A percentile compares a stretch with the other conserved stretches of the same genome.
Conservation (phyloP, 2,888 invertebrate genomes). For the Margaritifera margaritifera region DNA sequence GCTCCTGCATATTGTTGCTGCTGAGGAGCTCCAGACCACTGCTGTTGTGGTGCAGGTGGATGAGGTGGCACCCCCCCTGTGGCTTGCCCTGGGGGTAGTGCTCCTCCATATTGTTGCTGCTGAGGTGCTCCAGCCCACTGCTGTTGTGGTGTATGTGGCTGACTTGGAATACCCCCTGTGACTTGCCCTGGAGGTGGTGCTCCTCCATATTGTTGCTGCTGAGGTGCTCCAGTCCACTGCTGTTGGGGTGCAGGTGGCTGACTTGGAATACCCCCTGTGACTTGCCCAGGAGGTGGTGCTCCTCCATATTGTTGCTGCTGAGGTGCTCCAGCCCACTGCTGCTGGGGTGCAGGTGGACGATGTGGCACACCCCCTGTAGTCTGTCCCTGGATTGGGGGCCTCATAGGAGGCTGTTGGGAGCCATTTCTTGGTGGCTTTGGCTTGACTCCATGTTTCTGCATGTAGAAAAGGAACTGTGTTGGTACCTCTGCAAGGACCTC, state of each 20-base stretch:
- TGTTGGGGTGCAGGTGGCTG: neutral
- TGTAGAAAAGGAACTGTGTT: conserved; percentile 74
- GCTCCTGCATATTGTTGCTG: no score
- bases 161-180: no score
- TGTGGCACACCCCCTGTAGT: neutral
- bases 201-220: no score
- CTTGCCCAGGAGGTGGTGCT: neutral
- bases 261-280: neutral
- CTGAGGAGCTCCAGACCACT: no score
- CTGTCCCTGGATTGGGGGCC: conserved; percentile 4
- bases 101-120: no score
- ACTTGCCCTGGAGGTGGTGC: no score
- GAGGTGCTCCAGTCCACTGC: neutral
- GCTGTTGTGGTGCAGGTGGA: no score
- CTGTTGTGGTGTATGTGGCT: no score
- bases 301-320: conserved; percentile 3
- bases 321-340: conserved; percentile 2
- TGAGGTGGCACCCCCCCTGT: no score
- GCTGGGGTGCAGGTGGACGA: conserved; percentile 2
- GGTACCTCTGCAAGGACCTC: conserved; percentile 73
- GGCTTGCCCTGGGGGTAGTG: no score
- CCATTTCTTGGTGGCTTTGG: conserved; percentile 44
- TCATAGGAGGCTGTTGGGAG: neutral
- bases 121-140: no score
- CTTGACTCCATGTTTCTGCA: conserved; percentile 69